These are phyloP conservation scores for Stenolophus ochropezus DNA, from an alignment of 2,888 invertebrate species.

Conservation along the genomic window DNA sequence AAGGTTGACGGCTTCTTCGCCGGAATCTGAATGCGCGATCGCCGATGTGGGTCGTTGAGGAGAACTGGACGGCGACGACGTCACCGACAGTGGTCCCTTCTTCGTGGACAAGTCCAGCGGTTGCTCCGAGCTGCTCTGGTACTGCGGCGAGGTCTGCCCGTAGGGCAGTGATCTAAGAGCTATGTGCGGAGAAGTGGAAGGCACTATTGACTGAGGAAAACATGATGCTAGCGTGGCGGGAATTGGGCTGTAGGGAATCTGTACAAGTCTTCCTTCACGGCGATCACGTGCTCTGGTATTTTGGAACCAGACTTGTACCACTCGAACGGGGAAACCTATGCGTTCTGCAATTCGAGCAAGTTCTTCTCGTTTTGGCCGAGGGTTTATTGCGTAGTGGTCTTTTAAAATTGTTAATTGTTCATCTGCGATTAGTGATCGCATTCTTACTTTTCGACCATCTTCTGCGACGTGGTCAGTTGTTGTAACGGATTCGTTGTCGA, in stretches of 20 bases:
- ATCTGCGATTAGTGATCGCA: conserved; percentile 94
- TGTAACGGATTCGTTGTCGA: conserved; percentile 75
- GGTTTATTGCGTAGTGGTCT: conserved; percentile 91
- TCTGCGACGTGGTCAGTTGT: conserved; percentile 72
- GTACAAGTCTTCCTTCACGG: conserved; percentile 78
- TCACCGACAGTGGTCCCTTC: conserved; percentile 77
- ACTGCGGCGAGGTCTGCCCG: conserved; percentile 65
- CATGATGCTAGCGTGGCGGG: conserved; percentile 63
- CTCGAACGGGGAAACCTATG: conserved; percentile 84
- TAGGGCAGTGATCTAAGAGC: conserved; percentile 62
- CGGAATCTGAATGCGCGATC: conserved; percentile 78
- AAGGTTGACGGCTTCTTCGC: conserved; percentile 85
- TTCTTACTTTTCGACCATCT: conserved; percentile 87
- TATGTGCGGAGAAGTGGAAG: conserved; percentile 67
- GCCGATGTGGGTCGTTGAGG: conserved; percentile 79
- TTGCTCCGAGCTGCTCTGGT: conserved; percentile 77
- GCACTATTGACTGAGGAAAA: conserved; percentile 67
- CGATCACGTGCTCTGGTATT: conserved; percentile 94
- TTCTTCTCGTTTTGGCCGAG: conserved; percentile 95
- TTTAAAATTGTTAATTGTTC: conserved; percentile 93
- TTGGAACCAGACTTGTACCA: conserved; percentile 97
- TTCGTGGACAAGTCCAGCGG: conserved; percentile 94
- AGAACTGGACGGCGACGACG: conserved; percentile 79
- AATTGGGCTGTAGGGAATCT: conserved; percentile 72
- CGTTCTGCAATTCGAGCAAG: conserved; percentile 90